These are phyloP conservation scores for Nyctibius bracteatus DNA, from an alignment of 2,113 vertebrate genomes.

Conservation along the genomic window DNA sequence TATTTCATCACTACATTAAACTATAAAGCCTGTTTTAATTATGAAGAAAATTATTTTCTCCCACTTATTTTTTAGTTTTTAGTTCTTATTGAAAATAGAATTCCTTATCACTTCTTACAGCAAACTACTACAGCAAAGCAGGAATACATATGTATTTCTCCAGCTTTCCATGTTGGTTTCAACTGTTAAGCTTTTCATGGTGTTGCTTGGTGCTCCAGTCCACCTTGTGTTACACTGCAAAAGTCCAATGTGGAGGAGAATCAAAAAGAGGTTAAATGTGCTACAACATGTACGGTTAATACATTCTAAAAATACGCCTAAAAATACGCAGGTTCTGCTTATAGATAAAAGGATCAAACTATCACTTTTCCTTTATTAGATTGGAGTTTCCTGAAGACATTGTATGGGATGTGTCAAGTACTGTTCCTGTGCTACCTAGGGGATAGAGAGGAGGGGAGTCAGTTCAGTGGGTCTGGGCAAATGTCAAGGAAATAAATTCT, in stretches of 20 bases:
- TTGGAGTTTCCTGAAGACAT: background rate
- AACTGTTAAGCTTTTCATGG: background rate
- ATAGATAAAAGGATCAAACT: background rate
- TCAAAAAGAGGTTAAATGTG: background rate
- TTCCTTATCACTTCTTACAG: background rate
- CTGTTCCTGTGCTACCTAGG: background rate
- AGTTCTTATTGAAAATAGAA: background rate
- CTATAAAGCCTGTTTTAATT: slow-evolving; percentile 25
- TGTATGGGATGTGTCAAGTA: background rate
- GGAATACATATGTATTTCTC: background rate
- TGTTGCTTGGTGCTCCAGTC: background rate
- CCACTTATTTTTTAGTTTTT: background rate
- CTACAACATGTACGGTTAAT: background rate
- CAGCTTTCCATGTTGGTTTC: background rate
- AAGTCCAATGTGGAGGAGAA: background rate
- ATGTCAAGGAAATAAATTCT: background rate
- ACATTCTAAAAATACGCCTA: background rate
- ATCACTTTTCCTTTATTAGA: background rate
- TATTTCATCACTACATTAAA: slow-evolving; percentile 4
- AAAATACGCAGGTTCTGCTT: background rate
- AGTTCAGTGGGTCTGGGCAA: background rate
- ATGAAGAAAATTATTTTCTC: slow-evolving; percentile 2
- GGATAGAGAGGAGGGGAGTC: background rate
- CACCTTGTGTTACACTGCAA: background rate
- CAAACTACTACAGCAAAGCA: background rate